These are phyloP conservation scores for Drosophila insularis DNA, from an alignment of 1,140 invertebrate species.

Conservation along the genomic window DNA sequence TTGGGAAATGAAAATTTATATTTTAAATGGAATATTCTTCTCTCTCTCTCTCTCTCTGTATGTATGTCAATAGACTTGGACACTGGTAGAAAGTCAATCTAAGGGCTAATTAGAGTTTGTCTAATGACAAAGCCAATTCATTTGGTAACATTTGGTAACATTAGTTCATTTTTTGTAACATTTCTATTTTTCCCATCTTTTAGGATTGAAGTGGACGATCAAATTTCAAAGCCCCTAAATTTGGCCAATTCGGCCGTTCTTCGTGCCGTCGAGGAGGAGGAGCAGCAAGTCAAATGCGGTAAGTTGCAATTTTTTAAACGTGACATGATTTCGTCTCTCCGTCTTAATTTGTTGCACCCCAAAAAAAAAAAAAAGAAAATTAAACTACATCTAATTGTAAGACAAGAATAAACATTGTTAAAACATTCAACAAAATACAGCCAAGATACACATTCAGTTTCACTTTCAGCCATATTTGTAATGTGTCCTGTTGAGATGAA, in stretches of 20 bases:
- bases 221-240: constrained; percentile 87
- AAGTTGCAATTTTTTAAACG: constrained; percentile 72
- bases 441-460: constrained; percentile 19
- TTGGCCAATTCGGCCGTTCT: constrained; percentile 91
- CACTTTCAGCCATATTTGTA: constrained; percentile 8
- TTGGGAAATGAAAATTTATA: neutral
- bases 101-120: no score
- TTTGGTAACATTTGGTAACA: no score
- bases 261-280: constrained; percentile 91
- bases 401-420: constrained; percentile 32
- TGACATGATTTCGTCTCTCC: no score
- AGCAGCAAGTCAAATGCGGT: constrained; percentile 85
- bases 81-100: no score
- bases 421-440: constrained; percentile 60
- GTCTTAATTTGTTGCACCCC: no score
- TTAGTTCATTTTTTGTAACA: neutral
- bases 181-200: neutral
- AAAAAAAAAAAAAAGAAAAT: no score
- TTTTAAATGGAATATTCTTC: neutral
- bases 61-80: no score
- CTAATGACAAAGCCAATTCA: no score
- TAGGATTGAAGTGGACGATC: constrained; percentile 70
- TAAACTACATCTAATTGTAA: neutral
- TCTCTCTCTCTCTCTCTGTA: no score
- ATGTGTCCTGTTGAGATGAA: neutral